phyloP scores from a whole-genome alignment of 2,113 vertebrate genomes.

The Pygoscelis adeliae region DNA sequence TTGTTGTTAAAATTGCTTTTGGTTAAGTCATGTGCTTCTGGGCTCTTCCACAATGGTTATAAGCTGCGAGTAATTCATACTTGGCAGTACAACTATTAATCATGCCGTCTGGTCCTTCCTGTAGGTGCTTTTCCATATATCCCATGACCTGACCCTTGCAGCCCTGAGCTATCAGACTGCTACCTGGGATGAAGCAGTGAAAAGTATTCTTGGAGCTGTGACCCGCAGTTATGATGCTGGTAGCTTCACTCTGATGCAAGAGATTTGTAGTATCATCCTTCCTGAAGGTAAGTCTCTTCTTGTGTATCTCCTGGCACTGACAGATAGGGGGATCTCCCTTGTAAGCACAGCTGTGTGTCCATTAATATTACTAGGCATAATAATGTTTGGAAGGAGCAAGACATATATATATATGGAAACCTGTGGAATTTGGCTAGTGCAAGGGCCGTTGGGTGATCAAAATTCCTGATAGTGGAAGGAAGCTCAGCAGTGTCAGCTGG shows the following conservation, averaged over 20 bases:
- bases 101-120: neutral
- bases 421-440: neutral
- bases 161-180: slow-evolving; percentile 73
- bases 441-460: accelerated
- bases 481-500: neutral
- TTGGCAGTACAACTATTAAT: neutral
- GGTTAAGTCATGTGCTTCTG: neutral
- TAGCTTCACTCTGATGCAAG: slow-evolving; percentile 80
- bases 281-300: slow-evolving; percentile 78
- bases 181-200: slow-evolving; percentile 68
- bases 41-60: neutral
- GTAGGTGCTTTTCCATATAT: slow-evolving; percentile 85
- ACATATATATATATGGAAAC: neutral
- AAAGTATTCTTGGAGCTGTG: slow-evolving; percentile 77
- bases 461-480: neutral
- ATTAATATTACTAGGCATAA: neutral
- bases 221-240: slow-evolving; percentile 75
- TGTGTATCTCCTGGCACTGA: neutral
- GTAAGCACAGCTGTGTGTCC: neutral
- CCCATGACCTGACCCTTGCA: slow-evolving; percentile 85
- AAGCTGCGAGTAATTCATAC: neutral
- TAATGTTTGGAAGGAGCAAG: neutral
- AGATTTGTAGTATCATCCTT: slow-evolving; percentile 80
- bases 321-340: neutral
- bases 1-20: neutral